Base-by-base conservation (phyloP, 23 tunicate genomes). In the Halocynthia aurantium region DNA sequence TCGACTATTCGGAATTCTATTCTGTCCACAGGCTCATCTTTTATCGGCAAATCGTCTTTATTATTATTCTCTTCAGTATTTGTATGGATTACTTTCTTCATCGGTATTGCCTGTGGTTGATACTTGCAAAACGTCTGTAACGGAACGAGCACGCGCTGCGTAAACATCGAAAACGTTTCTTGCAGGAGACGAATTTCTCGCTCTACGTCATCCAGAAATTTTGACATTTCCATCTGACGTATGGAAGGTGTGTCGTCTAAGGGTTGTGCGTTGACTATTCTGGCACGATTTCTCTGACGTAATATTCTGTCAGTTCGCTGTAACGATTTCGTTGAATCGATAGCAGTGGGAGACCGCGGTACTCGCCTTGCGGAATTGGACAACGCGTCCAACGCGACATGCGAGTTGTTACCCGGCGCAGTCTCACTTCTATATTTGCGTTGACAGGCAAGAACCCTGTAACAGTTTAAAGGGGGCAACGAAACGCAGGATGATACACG, bases 71-170 rank as follows among this genome's bases (percentile, higher is more conserved):
- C 44, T 31, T 31, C 44, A 31, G 44, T 31, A 49, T 65, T 65
- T 8, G 17, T 15, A 18, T 10, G 9, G 63, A 54, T 64, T 4
- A 49, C 51, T 51, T 70, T 70, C 18, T 31, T 50, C 10, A 65
- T 49, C 8, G 75, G 54, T 20, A 70, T 20, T 13, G 78, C 9
- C 56, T 51, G 55, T 13, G 55, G 18, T 8, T 49, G 53, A 10
- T 67, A 88, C 70, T 90, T 90, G 81, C 97, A 90, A 75, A 90
- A 90, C n/a, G 83, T 78, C 50, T 90, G 84, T 15, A 90, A 71
- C 7, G 90, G 90, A 6, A 90, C 87, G 54, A 90, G 57, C 52
- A 84, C 85, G 49, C 72, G 62, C 63, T 90, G 97, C n/a, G 97
- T 81, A 65, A 81, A 81, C 10, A 72, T 69, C 0, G 84, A 63